Base-by-base conservation (phyloP, 2,113 vertebrate genomes). In the Ptilorrhoa leucosticta region DNA sequence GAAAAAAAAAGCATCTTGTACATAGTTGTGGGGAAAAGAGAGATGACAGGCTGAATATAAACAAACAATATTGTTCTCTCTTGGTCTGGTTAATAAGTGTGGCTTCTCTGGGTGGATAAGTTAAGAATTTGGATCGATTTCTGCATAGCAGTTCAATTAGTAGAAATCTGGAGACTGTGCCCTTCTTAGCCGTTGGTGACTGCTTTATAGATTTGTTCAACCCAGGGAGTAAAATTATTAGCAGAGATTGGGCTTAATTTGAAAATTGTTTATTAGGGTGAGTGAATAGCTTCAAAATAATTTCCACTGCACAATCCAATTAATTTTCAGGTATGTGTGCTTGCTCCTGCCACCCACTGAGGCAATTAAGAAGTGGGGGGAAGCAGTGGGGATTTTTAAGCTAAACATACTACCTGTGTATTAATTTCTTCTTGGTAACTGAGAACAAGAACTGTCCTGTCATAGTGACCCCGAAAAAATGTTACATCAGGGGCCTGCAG, bases 221-320 rank as follows among this genome's bases (percentile, higher is more conserved):
- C 88, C 92, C 92, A 92, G 90, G 94, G 90, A 92, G 96, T 83
- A 93, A 87, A 96, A 96, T 92, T 90, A 87, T 95, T 92, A 94
- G 86, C 27, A 83, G 83, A 96, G 90, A 84, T 95, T 90, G 64
- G 77, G 56, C 88, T 96, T 96, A 94, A 96, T 96, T 93, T 94
- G 83, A 89, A 95, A 96, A 95, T 90, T 94, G 94, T 93, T 96
- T 95, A 84, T 97, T 95, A 89, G 94, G 96, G 92, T 97, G 96
- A 97, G 72, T 94, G 92, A 92, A 82, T 90, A 58, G 73, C 94
- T 96, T 97, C 94, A 95, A 96, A 97, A 94, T 96, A 71, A 93
- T 93, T 95, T 92, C 69, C 86, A 71, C 80, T 95, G 65, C 90
- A 95, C 76, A 94, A 89, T 96, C 83, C 94, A 96, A 97, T 97